Evolutionary conservation across 2,888 invertebrate genomes (phyloP), one percentile per base, ranked within the genome.

Genomic region (Melitaea athalia): DNA sequence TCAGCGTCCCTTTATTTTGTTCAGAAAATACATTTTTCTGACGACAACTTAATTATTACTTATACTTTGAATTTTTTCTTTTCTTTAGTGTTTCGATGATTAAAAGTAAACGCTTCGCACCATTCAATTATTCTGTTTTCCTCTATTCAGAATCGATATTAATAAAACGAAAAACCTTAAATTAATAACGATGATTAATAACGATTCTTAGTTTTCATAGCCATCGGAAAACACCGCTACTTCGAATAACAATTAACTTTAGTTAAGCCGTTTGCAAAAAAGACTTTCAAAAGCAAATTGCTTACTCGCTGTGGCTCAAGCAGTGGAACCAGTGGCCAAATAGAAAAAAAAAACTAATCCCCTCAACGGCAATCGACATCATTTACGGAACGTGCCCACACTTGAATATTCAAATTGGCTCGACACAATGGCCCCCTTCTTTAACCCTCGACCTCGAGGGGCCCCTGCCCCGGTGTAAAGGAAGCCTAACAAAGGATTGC

Each of bases 371-470:
- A 77, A 86, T 86, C 83, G 84, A 84, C 85, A 80, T 83, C 83
- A 82, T 83, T 83, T 83, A 82, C 81, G 75, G 80, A 81, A 78
- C 83, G 81, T 83, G 82, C 81, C 82, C 81, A 84, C 84, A 84
- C 87, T 88, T 87, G 85, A 86, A 88, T 89, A 90, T 90, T 89
- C 85, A 89, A 89, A 89, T 88, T 84, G 84, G 81, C 80, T 77
- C 77, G 70, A 80, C 63, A 88, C 86, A 87, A 87, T 86, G 78
- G 81, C 76, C 76, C 55, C 68, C 59, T 62, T 65, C 68, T 55
- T 62, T 65, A 63, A 15, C 59, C 59, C 66, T 68, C 70, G 71
- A 72, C 77, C 74, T 71, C 52, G 60, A 68, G 76, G 79, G 79
- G 77, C 78, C 67, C 64, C 64, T 78, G 78, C 79, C 79, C 80